Percentiles rank a stretch among this genome's conserved stretches.
Conservation (phyloP, 2,113 vertebrate genomes). For the Entosphenus tridentatus region DNA sequence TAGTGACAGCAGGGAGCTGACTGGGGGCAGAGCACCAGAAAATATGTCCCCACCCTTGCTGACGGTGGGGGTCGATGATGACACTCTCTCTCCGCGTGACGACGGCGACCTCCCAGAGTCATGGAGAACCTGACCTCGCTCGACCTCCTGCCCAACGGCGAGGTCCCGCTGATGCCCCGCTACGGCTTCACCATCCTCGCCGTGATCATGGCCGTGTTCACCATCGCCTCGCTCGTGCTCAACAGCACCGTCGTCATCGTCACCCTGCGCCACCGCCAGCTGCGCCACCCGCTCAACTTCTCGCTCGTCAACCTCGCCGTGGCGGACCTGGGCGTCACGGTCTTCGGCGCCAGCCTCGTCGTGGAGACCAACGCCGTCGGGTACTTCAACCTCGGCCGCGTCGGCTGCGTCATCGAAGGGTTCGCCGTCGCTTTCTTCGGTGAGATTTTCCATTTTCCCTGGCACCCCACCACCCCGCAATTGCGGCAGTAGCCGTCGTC, state of each 20-base stretch:
- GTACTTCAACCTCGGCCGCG: constrained; percentile 24
- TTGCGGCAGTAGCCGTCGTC: too few relatives aligned
- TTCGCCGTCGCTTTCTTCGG: constrained; percentile 30
- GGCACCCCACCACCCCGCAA: too few relatives aligned
- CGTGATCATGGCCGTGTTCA: constrained; percentile 24
- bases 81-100: too few relatives aligned
- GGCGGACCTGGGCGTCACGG: constrained; percentile 25
- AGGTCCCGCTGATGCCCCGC: constrained; percentile 15
- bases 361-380: constrained; percentile 26
- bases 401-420: constrained; percentile 27
- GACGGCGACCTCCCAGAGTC: too few relatives aligned
- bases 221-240: constrained; percentile 21
- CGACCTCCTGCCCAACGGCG: too few relatives aligned
- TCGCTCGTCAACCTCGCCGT: constrained; percentile 30
- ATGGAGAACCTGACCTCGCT: too few relatives aligned
- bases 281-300: constrained; percentile 28
- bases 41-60: too few relatives aligned
- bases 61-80: too few relatives aligned
- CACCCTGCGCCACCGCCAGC: constrained; percentile 25
- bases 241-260: constrained; percentile 26
- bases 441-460: constrained; percentile 14
- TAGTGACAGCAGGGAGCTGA: too few relatives aligned
- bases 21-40: too few relatives aligned
- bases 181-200: constrained; percentile 22
- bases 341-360: constrained; percentile 23